A percentile compares a stretch with the other conserved stretches of the same genome.
Evolutionary conservation across 2,113 vertebrate species (phyloP).

Genomic region (Lethenteron camtschaticum): DNA sequence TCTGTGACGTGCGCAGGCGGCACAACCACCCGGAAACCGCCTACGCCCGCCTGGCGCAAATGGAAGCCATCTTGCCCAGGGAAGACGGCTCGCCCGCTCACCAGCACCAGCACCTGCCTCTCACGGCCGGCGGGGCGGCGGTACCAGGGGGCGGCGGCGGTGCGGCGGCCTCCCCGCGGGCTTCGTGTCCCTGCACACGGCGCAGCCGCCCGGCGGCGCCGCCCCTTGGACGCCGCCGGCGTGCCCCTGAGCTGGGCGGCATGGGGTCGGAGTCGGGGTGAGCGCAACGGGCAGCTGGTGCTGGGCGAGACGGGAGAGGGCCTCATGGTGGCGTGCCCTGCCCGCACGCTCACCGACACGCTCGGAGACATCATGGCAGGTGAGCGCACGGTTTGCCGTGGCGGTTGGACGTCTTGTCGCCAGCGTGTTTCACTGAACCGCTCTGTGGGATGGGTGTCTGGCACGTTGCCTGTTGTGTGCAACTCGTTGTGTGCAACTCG

Average conservation of each 20-base stretch:
- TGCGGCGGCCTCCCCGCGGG: too few species aligned
- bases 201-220: too few species aligned
- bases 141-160: background rate
- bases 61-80: constrained; percentile 53
- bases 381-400: constrained; percentile 31
- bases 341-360: constrained; percentile 91
- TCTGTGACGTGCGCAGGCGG: too few species aligned
- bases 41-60: constrained; percentile 64
- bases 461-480: too few species aligned
- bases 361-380: constrained; percentile 99
- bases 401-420: too few species aligned
- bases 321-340: constrained; percentile 69
- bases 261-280: background rate
- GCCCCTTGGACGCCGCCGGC: too few species aligned
- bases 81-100: constrained; percentile 22
- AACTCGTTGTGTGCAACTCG: too few species aligned
- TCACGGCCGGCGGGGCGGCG: background rate
- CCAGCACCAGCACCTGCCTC: constrained; percentile 51
- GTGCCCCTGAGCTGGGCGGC: too few species aligned
- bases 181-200: too few species aligned
- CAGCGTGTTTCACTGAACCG: too few species aligned
- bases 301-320: constrained; percentile 66
- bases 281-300: constrained; percentile 42
- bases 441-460: too few species aligned
- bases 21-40: constrained; percentile 26